A percentile compares a stretch with the other conserved stretches of the same genome.
phyloP scores from a whole-genome alignment of 2,797 vertebrate genomes.

The Alectoris magna region DNA sequence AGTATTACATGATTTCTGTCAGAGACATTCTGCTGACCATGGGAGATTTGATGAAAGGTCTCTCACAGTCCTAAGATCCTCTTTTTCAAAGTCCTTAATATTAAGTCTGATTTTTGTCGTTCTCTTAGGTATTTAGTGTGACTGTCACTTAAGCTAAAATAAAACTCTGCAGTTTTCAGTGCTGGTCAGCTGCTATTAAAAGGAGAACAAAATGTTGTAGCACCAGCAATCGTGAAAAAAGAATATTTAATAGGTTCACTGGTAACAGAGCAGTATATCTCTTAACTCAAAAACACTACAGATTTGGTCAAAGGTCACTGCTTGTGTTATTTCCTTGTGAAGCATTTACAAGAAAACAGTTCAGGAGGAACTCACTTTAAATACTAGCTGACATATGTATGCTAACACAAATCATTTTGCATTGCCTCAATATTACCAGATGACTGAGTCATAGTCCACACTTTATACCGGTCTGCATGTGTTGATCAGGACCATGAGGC shows the following conservation, averaged over 20 bases:
- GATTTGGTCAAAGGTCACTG: background rate
- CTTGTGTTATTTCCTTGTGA: background rate
- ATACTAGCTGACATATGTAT: accelerated
- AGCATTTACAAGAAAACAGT: background rate
- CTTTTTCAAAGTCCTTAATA: background rate
- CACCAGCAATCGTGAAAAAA: background rate
- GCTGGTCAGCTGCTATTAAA: background rate
- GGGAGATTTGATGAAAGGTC: background rate
- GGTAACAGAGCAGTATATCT: background rate
- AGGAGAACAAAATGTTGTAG: background rate
- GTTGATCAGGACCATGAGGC: background rate
- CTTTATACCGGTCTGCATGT: background rate
- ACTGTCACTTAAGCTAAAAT: background rate
- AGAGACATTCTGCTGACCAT: background rate
- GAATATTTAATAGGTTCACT: background rate
- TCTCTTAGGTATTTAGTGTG: background rate
- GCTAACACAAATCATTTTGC: background rate
- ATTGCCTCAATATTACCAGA: background rate
- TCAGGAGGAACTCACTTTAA: background rate
- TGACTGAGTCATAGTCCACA: background rate
- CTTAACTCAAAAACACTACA: background rate
- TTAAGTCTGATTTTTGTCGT: background rate
- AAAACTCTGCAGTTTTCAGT: background rate
- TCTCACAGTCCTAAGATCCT: background rate
- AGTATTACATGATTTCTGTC: background rate